Base-by-base conservation (phyloP, 2,113 vertebrate genomes). In the Nothobranchius kuhntae region DNA sequence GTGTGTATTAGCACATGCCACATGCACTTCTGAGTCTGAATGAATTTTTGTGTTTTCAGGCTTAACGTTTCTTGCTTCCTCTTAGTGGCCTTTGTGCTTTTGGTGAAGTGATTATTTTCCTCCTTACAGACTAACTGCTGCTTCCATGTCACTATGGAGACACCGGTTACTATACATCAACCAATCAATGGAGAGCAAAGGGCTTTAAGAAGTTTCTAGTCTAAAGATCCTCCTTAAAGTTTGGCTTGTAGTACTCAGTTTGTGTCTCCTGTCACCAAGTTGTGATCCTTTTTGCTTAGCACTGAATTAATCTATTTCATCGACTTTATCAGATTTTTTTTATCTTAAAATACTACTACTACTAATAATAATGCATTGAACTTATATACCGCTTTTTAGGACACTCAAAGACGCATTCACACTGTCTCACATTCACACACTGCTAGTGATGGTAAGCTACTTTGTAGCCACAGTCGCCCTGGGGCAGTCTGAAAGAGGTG, bases 111-210 rank as follows among this genome's bases (percentile, higher is more conserved):
- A 80, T 82, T 57, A 79, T 77, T 48, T 71, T 53, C 13, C 57
- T 65, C 52, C 53, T 52, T 56, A 56, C 58, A 50, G 71, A 53
- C 60, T 67, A 72, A 77, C 73, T 65, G 55, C 83, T 65, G 82
- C 68, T 71, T 86, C 60, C 73, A 65, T 67, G 74, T 90, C 85
- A 86, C 89, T 87, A 86, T 87, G 85, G 89, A 83, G 76, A 90
- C 89, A 79, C 76, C 40, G 80, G 83, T 83, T 87, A 80, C 86
- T 87, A 83, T 84, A 86, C 77, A 57, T 88, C 74, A 83, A 77
- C 86, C 87, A 86, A 87, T 87, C 84, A 76, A 21, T 21, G 65
- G 13, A 13, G 61, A 67, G 55, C 9, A 53, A 15, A 38, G 58
- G 57, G 71, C 68, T 59, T 78, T 40, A 65, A 77, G 83, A 81